phyloP scores from a whole-genome alignment of 1,140 invertebrate genomes.

The Choristoneura fumiferana region DNA sequence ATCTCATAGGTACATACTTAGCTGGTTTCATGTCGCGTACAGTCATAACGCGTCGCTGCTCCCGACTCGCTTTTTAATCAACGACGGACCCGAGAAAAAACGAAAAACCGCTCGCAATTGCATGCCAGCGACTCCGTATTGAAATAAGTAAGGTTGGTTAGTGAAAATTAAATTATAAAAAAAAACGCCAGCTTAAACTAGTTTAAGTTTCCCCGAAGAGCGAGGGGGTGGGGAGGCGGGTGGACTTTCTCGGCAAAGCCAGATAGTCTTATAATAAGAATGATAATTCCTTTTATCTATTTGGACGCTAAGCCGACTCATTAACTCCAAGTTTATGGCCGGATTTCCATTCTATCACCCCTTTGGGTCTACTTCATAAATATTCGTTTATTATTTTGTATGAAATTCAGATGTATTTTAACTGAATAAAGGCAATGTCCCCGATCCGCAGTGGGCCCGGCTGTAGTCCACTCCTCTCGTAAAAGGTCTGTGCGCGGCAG shows the following conservation, averaged over 20 bases:
- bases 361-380: conserved; percentile 5
- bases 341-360: conserved; percentile 7
- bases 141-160: conserved; percentile 16
- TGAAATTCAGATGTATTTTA: neutral
- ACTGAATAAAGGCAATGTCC: no score
- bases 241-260: neutral
- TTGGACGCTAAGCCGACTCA: conserved; percentile 15
- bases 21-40: no score
- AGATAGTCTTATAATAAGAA: conserved; percentile 15
- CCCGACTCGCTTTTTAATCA: no score
- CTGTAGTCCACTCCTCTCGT: no score
- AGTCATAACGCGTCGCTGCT: no score
- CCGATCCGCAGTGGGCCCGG: no score
- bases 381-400: conserved; percentile 8
- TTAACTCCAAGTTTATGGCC: conserved; percentile 14
- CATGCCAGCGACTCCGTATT: conserved; percentile 4
- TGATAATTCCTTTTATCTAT: conserved; percentile 19
- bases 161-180: conserved; percentile 16
- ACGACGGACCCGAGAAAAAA: no score
- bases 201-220: conserved; percentile 1
- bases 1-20: no score
- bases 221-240: no score
- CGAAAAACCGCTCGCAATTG: neutral
- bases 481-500: no score
- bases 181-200: conserved; percentile 12